phyloP scores from a whole-genome alignment of 2,797 vertebrate species.

The Micrastur ruficollis region DNA sequence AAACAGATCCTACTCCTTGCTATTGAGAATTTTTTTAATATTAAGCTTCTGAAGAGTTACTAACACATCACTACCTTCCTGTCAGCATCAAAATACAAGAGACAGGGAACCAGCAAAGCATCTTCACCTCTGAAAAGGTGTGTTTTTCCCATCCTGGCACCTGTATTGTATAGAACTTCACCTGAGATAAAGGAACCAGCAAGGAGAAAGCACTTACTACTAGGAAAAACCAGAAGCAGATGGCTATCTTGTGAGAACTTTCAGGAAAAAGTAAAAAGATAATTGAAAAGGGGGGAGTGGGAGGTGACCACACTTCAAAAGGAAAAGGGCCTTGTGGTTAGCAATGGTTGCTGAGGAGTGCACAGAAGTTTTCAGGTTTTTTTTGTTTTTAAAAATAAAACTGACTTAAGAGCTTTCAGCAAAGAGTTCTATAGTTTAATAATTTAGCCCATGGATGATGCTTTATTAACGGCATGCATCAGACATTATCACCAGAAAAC shows the following conservation, averaged over 20 bases:
- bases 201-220: not conserved
- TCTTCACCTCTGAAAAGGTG: not conserved
- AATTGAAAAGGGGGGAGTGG: not conserved
- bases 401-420: not conserved
- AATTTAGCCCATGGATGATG: slow-evolving; percentile 22
- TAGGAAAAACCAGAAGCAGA: not conserved
- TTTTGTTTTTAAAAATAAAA: not conserved
- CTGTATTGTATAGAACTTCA: not conserved
- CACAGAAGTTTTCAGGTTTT: not conserved
- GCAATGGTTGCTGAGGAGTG: not conserved
- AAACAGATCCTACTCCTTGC: not conserved
- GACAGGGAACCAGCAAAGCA: not conserved
- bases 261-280: not conserved
- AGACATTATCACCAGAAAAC: not conserved
- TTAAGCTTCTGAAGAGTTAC: not conserved
- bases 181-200: not conserved
- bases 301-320: not conserved
- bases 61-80: not conserved
- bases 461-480: slow-evolving; percentile 38
- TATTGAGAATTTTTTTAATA: not conserved
- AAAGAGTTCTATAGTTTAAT: not conserved
- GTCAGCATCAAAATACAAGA: not conserved
- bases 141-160: not conserved
- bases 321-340: not conserved
- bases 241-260: not conserved